phyloP scores from a whole-genome alignment of 2,888 invertebrate species.

The Lithophane socia region DNA sequence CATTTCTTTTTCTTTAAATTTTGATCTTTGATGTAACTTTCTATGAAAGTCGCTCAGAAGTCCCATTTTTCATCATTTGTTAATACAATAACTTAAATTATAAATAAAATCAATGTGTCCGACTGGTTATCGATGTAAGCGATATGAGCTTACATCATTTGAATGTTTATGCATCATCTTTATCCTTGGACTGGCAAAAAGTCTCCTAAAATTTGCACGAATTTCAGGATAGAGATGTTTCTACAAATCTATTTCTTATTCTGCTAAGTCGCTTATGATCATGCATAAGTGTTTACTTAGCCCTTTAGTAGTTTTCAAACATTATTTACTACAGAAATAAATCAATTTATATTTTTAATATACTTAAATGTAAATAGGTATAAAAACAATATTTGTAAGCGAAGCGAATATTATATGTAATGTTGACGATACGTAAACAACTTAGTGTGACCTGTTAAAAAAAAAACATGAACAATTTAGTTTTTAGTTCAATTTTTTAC shows the following conservation, averaged over 20 bases:
- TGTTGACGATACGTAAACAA: constrained; percentile 46
- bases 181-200: neutral
- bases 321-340: neutral
- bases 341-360: constrained; percentile 6
- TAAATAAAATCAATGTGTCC: too few species aligned
- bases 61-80: neutral
- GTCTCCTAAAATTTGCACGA: neutral
- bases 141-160: neutral
- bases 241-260: neutral
- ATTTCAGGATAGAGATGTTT: too few species aligned
- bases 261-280: constrained; percentile 8
- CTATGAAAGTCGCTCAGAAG: constrained; percentile 8
- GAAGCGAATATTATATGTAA: constrained; percentile 28
- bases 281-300: constrained; percentile 9
- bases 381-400: constrained; percentile 47
- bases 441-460: constrained; percentile 52
- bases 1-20: neutral
- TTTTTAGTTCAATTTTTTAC: constrained; percentile 57
- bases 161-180: neutral
- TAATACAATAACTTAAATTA: too few species aligned
- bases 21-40: constrained; percentile 17
- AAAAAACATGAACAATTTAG: constrained; percentile 71
- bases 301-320: neutral
- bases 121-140: too few species aligned
- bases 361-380: constrained; percentile 25